These are phyloP conservation scores for Condylura cristata DNA, from an alignment of 2,113 vertebrate genomes.

Conservation along the genomic window DNA sequence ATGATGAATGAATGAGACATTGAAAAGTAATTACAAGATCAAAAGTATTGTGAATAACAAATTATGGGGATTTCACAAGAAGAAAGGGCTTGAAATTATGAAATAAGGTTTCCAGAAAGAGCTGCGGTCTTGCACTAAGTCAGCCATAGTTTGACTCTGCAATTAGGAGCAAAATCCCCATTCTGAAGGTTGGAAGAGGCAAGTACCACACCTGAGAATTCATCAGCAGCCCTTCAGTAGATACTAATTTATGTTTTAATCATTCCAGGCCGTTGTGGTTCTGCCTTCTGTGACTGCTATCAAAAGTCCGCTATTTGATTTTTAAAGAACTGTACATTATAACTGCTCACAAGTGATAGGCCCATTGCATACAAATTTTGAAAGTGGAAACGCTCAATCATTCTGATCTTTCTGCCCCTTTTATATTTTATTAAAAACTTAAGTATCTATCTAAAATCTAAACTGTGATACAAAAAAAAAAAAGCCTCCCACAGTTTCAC, in stretches of 20 bases:
- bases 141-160: not conserved
- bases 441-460: constrained; percentile 52
- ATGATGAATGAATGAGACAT: not conserved
- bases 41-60: not conserved
- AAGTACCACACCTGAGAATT: not conserved
- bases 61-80: not conserved
- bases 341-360: constrained; percentile 41
- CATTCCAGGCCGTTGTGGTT: not conserved
- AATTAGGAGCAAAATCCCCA: not conserved
- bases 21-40: not conserved
- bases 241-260: not conserved
- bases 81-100: not conserved
- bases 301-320: constrained; percentile 26
- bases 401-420: not conserved
- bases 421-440: constrained; percentile 53
- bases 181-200: not conserved
- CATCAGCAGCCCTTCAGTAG: not conserved
- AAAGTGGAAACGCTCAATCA: constrained; percentile 40
- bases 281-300: not conserved
- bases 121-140: not conserved
- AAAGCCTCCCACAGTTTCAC: not conserved
- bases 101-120: not conserved
- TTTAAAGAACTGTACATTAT: not conserved
- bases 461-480: constrained; percentile 45
- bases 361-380: constrained; percentile 38